Evolutionary conservation across 2,797 vertebrate species (phyloP), one percentile per base, ranked within the genome.

Genomic region (Ambastaia sidthimunki): DNA sequence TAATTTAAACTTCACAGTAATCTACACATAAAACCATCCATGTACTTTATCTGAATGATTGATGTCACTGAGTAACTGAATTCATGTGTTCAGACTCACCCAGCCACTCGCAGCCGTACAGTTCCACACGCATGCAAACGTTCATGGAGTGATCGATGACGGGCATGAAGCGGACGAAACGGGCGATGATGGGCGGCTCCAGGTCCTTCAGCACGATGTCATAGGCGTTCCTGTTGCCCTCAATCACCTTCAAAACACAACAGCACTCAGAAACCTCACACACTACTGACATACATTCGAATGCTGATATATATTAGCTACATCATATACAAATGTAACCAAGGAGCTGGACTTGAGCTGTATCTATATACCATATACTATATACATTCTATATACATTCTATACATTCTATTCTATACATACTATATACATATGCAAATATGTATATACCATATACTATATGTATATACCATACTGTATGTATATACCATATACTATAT

Each of bases 101-200:
- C 66, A 99, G 93, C 98, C 97, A 99, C 86, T 94, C 94, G 1
- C 98, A 99, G 89, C 98, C 98, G 0, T 99, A 99, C 31, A 99
- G 95, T 90, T 99, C 98, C 84, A 99, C 98, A 0, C 98, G 93
- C 94, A 99, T 95, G 90, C 98, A 99, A 79, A 98, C 96, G 0
- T 96, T 99, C 95, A 97, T 98, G 85, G 97, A 96, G 89, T 99
- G 97, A 86, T 98, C 96, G 0, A 96, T 98, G 87, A 98, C 95
- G 0, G 98, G 98, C 91, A 99, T 96, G 92, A 99, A 98, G 78
- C 98, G 96, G 34, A 99, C 93, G 1, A 95, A 98, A 71, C 95
- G 95, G 1, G 96, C 97, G 0, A 99, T 95, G 21, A 99, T 95
- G 18, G 98, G 97, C 0, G 97, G 97, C 88, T 98, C 96, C 80